Percentiles rank a stretch among this genome's conserved stretches.
Evolutionary conservation across 2,888 invertebrate species (phyloP).

Genomic region (Keiferia lycopersicella): DNA sequence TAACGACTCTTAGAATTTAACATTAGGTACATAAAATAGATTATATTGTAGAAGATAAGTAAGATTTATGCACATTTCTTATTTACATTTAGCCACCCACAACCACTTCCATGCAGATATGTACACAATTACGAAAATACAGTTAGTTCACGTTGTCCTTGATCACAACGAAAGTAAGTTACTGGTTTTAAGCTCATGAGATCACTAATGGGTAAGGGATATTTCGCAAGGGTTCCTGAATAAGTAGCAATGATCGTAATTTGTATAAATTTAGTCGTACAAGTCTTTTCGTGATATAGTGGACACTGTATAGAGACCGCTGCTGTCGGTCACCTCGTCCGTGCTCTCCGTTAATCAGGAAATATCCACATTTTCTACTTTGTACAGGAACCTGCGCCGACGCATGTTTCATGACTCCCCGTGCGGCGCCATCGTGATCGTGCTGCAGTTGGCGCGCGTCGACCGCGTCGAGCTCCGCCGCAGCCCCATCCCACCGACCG

Average conservation of each 20-base stretch:
- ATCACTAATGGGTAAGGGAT: constrained; percentile 3
- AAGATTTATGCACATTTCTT: not conserved
- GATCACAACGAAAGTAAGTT: constrained; percentile 26
- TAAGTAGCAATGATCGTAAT: not conserved
- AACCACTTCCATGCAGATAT: constrained; percentile 12
- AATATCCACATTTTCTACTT: constrained; percentile 68
- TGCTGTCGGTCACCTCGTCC: constrained; percentile 74
- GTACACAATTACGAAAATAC: not conserved
- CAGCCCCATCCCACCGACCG: constrained; percentile 66
- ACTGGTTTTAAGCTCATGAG: constrained; percentile 14
- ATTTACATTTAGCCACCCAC: constrained; percentile 26
- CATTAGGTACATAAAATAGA: not conserved
- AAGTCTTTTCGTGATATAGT: constrained; percentile 67
- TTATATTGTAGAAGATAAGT: not conserved
- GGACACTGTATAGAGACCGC: constrained; percentile 67
- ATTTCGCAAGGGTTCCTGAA: not conserved
- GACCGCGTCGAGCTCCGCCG: constrained; percentile 77
- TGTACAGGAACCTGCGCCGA: constrained; percentile 68
- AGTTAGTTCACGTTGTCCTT: constrained; percentile 29
- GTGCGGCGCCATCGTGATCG: constrained; percentile 76
- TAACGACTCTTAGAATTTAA: too few species aligned
- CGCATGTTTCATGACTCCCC: constrained; percentile 75
- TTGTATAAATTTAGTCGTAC: constrained; percentile 49
- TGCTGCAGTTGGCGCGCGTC: constrained; percentile 79
- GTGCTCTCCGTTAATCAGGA: constrained; percentile 79